Evolutionary conservation across 2,113 vertebrate species (phyloP).

Genomic region (Ctenomys sociabilis): DNA sequence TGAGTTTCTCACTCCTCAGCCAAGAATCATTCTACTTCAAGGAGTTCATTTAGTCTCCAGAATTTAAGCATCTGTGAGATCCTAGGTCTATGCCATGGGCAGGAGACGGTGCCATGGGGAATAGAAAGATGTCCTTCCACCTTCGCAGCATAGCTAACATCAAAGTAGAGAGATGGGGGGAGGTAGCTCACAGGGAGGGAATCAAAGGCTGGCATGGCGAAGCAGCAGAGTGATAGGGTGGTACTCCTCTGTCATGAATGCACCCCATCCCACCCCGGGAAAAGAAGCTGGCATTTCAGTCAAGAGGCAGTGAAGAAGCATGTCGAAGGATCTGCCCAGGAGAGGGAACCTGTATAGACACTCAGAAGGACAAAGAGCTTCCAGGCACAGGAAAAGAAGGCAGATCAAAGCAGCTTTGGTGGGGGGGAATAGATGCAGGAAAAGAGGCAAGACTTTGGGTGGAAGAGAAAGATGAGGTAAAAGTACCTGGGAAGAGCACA

Average conservation of each 20-base stretch:
- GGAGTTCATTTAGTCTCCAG: not conserved
- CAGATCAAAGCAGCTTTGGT: rapidly evolving
- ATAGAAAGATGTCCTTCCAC: not conserved
- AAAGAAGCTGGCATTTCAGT: not conserved
- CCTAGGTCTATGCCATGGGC: no score
- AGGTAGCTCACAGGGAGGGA: not conserved
- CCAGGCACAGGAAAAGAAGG: not conserved
- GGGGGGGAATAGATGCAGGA: no score
- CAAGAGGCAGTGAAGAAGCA: not conserved
- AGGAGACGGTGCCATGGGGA: not conserved
- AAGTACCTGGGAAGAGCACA: no score
- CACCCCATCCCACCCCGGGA: not conserved
- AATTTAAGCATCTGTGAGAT: not conserved
- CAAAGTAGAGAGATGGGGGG: not conserved
- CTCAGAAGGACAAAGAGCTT: not conserved
- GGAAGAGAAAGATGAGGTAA: not conserved
- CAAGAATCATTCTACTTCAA: not conserved
- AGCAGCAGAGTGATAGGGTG: rapidly evolving
- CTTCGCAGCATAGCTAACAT: rapidly evolving
- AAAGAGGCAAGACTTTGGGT: not conserved
- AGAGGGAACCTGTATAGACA: not conserved
- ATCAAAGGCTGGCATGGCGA: not conserved
- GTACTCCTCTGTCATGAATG: rapidly evolving
- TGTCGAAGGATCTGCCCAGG: not conserved
- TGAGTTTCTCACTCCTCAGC: not conserved